Evolutionary conservation across 1,140 invertebrate genomes (phyloP), one percentile per base, ranked within the genome.

Genomic region (Wiebesia pumilae): DNA sequence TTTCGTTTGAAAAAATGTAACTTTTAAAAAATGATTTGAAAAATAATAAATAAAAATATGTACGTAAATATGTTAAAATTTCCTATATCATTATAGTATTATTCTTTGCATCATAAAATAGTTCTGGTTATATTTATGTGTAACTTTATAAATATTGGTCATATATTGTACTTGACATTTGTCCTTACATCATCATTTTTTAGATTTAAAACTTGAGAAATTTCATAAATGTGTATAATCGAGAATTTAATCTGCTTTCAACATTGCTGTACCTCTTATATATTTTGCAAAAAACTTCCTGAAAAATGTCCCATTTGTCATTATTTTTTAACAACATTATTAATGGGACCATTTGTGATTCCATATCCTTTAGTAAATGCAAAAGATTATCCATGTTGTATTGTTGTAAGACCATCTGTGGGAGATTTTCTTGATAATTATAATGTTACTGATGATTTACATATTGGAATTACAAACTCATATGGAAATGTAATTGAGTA

Each of bases 251-350:
- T 92, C 62, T 94, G 93, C 82, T 94, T 94, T 58, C 91, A 91
- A 85, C 93, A 94, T 79, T 93, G 92, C 43, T 85, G 54, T 24
- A 30, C 89, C 0, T 88, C 89, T 79, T 90, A 89, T 27, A 89
- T 94, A 75, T 93, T 93, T 88, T 94, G 93, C 75, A 91, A 89
- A 89, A 85, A 79, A 16, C 83, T 94, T 40, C 93, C 92, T n/a
- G 58, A 83, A 69, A 75, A 51, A 33, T 94, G 93, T 87, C 93
- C 93, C 6, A 47, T 90, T 81, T 94, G 93, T 84, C 54, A 89
- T 6, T 54, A 77, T 33, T 65, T 77, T 12, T 86, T 91, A 79
- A 30, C 24, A 24, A 51, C 87, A 84, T 93, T 89, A 83, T 82
- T 81, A 33, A 58, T 90, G 30, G 88, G 89, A 58, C 93, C 93